A percentile compares a stretch with the other conserved stretches of the same genome.
Conservation (phyloP, 2,888 invertebrate genomes). For the Drosophila acutilabella region DNA sequence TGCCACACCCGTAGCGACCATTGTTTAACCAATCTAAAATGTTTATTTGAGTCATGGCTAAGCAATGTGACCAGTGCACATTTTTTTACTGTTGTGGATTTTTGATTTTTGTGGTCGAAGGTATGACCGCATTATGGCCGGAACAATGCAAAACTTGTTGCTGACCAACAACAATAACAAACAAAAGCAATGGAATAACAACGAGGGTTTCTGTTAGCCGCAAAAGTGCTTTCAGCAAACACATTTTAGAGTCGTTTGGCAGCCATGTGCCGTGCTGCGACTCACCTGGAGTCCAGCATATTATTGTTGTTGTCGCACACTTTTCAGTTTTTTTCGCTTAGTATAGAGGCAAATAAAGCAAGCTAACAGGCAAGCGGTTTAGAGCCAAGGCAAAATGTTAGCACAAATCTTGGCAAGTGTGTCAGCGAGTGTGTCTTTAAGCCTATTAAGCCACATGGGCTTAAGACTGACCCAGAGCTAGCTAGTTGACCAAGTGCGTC, state of each 20-base stretch:
- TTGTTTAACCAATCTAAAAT: slow-evolving; percentile 37
- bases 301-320: slow-evolving; percentile 35
- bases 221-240: slow-evolving; percentile 51
- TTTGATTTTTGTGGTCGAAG: slow-evolving; percentile 24
- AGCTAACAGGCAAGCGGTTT: slow-evolving; percentile 6
- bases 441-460: slow-evolving; percentile 67
- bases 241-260: slow-evolving; percentile 61
- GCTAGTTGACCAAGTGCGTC: slow-evolving; percentile 28
- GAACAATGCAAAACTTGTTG: slow-evolving; percentile 75
- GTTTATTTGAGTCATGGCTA: slow-evolving; percentile 66
- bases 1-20: slow-evolving; percentile 40
- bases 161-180: slow-evolving; percentile 42
- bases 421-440: slow-evolving; percentile 48
- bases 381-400: slow-evolving; percentile 57
- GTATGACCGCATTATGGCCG: slow-evolving; percentile 52
- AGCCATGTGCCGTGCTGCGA: slow-evolving; percentile 54
- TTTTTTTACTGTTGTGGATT: too few species aligned
- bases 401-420: slow-evolving; percentile 50
- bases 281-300: slow-evolving; percentile 33
- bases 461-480: slow-evolving; percentile 66
- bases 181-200: slow-evolving; percentile 35
- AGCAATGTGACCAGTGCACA: slow-evolving; percentile 52
- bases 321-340: slow-evolving; percentile 9
- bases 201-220: slow-evolving; percentile 57
- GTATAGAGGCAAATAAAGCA: slow-evolving; percentile 50